These are phyloP conservation scores for Lasiommata megera DNA, from an alignment of 2,888 invertebrate species.

Conservation along the genomic window DNA sequence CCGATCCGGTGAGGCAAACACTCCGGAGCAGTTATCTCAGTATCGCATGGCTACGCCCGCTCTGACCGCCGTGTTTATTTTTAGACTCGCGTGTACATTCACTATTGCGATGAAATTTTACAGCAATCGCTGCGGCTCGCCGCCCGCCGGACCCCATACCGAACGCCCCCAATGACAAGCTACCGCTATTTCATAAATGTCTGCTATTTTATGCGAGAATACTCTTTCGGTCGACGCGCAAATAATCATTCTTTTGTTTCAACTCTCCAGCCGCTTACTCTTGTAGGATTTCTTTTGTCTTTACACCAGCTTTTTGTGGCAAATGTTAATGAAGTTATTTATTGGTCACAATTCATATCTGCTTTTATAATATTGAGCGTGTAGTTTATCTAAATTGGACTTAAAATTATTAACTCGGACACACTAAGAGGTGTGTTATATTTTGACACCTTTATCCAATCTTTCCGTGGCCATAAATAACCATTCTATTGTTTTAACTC, in stretches of 20 bases:
- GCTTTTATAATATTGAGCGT: background rate
- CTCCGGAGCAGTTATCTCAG: constrained; percentile 66
- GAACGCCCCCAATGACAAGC: constrained; percentile 66
- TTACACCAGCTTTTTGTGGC: background rate
- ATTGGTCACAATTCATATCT: background rate
- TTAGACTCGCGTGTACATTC: constrained; percentile 71
- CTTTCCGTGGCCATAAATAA: too few species aligned
- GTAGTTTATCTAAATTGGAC: too few species aligned
- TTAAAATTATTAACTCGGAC: too few species aligned
- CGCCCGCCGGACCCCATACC: constrained; percentile 61
- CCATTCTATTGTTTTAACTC: too few species aligned
- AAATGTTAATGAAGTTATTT: constrained; percentile 4
- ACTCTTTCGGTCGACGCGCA: constrained; percentile 58
- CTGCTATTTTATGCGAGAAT: constrained; percentile 68
- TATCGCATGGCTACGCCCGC: constrained; percentile 68
- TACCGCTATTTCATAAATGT: constrained; percentile 72
- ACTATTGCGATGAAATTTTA: constrained; percentile 73
- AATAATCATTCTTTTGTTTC: constrained; percentile 61
- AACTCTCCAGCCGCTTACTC: constrained; percentile 32
- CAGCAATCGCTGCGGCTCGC: constrained; percentile 50
- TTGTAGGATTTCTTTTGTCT: constrained; percentile 52
- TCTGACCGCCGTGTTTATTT: constrained; percentile 72
- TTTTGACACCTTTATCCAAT: too few species aligned
- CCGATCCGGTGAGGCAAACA: constrained; percentile 46
- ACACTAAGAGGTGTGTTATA: too few species aligned